Evolutionary conservation across 2,113 vertebrate species (phyloP).

Genomic region (Dasyprocta punctata): DNA sequence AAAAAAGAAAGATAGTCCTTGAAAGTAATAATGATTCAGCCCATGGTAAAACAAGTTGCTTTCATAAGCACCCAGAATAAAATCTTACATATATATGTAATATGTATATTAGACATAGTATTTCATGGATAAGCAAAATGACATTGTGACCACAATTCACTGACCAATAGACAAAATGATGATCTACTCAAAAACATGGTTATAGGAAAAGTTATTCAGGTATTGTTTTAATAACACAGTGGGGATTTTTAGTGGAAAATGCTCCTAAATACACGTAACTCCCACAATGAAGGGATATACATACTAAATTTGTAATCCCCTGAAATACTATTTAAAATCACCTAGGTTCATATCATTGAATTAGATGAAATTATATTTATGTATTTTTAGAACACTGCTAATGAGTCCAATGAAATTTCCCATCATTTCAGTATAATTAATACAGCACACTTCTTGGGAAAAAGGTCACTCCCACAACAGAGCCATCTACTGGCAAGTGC

Average conservation of each 20-base stretch:
- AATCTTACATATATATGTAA: not conserved
- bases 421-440: not conserved
- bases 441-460: not conserved
- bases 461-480: constrained; percentile 34
- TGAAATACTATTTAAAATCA: not conserved
- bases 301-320: not conserved
- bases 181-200: not conserved
- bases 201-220: not conserved
- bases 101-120: not conserved
- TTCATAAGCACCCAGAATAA: not conserved
- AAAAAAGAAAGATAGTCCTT: not conserved
- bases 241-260: not conserved
- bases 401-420: not conserved
- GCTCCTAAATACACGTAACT: not conserved
- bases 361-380: not conserved
- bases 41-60: not conserved
- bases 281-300: not conserved
- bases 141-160: not conserved
- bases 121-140: not conserved
- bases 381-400: not conserved
- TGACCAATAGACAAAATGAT: not conserved
- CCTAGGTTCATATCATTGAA: not conserved
- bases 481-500: constrained; percentile 59
- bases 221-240: not conserved
- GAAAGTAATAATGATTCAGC: not conserved